A percentile compares a stretch with the other conserved stretches of the same genome.
Evolutionary conservation across 1,140 invertebrate genomes (phyloP).

Genomic region (Aporrectodea caliginosa): DNA sequence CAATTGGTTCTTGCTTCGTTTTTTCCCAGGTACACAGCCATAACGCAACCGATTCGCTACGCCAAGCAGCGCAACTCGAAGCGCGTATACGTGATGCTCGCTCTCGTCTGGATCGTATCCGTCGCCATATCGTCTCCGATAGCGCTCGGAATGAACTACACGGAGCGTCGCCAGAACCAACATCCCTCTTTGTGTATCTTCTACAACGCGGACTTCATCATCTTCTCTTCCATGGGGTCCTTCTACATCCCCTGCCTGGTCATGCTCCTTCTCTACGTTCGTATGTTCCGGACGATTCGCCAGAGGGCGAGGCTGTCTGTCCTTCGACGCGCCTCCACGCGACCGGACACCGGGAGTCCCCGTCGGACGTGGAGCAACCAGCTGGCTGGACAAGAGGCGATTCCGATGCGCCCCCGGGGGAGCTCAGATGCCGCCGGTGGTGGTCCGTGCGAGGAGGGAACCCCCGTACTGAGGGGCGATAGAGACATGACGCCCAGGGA

Average conservation of each 20-base stretch:
- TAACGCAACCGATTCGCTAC: constrained; percentile 98
- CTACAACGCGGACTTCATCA: constrained; percentile 96
- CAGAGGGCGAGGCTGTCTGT: constrained; percentile 76
- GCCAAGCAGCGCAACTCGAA: constrained; percentile 96
- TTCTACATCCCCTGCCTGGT: constrained; percentile 99
- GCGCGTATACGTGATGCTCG: constrained; percentile 89
- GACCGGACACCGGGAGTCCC: background rate
- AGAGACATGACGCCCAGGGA: too few species aligned
- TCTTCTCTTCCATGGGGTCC: constrained; percentile 93
- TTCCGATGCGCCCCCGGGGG: too few species aligned
- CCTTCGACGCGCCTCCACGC: constrained; percentile 64
- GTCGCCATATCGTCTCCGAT: constrained; percentile 92
- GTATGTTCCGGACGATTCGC: constrained; percentile 87
- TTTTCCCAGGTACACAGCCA: constrained; percentile 84
- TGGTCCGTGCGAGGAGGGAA: background rate
- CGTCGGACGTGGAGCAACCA: background rate
- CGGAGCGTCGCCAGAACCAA: constrained; percentile 36
- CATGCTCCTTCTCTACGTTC: constrained; percentile 98
- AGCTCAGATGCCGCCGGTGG: background rate
- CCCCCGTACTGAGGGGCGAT: too few species aligned
- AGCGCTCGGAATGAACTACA: constrained; percentile 82
- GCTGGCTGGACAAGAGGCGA: background rate
- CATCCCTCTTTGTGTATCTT: constrained; percentile 71
- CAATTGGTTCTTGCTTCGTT: background rate
- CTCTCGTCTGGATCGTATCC: constrained; percentile 94